Evolutionary conservation across 2,113 vertebrate species (phyloP).

Genomic region (Anarrhichthys ocellatus): DNA sequence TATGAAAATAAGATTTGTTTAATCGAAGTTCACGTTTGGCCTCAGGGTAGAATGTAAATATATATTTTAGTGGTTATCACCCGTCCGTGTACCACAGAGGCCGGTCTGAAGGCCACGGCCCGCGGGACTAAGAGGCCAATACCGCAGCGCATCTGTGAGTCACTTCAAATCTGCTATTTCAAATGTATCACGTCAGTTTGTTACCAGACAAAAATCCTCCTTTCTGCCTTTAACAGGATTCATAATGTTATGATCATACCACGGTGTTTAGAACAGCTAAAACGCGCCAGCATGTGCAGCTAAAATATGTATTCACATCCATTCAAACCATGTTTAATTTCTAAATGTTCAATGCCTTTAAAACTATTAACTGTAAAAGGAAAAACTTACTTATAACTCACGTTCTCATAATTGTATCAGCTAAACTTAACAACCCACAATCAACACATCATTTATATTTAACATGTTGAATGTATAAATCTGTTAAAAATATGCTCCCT

Average conservation of each 20-base stretch:
- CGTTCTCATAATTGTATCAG: background rate
- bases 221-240: background rate
- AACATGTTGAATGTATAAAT: no score
- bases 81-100: background rate
- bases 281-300: background rate
- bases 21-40: slow-evolving; percentile 54
- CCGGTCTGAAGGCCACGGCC: background rate
- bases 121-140: background rate
- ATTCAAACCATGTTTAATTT: background rate
- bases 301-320: background rate
- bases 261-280: background rate
- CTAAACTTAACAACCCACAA: background rate
- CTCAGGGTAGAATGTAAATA: slow-evolving; percentile 40
- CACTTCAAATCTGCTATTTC: background rate
- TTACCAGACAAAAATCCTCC: background rate
- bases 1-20: slow-evolving; percentile 65
- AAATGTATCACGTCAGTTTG: background rate
- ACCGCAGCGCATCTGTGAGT: background rate
- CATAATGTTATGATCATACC: background rate
- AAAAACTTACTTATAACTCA: no score
- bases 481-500: background rate
- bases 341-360: background rate
- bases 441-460: background rate
- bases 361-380: background rate
- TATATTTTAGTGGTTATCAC: background rate